Evolutionary conservation across 1,140 invertebrate genomes (phyloP).

Genomic region (Hylyphantes graminicola): DNA sequence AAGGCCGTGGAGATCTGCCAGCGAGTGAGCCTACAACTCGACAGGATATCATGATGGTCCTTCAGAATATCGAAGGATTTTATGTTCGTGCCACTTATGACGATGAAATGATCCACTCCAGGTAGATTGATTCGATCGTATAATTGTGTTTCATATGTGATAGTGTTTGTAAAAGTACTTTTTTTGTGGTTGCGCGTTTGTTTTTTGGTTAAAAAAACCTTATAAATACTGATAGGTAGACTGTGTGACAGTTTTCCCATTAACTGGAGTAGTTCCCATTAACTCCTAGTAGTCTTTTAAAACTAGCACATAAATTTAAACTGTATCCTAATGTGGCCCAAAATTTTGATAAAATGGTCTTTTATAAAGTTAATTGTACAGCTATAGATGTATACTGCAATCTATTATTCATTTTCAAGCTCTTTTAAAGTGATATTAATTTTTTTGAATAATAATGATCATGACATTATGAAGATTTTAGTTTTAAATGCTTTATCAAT

Average conservation of each 20-base stretch:
- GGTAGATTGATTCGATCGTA: conserved; percentile 64
- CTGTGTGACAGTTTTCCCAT: no score
- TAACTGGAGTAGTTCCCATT: no score
- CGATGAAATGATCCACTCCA: conserved; percentile 64
- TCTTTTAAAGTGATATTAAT: no score
- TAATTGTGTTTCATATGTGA: neutral
- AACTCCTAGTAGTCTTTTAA: no score
- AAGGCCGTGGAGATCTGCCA: conserved; percentile 67
- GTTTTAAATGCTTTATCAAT: neutral
- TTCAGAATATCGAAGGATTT: conserved; percentile 85
- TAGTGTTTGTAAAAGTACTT: neutral
- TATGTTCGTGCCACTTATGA: conserved; percentile 75
- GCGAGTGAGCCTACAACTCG: conserved; percentile 77
- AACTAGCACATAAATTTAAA: no score
- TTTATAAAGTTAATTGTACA: no score
- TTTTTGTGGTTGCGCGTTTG: neutral
- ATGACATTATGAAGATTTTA: neutral
- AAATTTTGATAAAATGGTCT: no score
- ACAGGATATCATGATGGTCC: conserved; percentile 92
- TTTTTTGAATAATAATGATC: no score
- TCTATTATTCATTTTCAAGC: neutral
- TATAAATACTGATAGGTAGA: no score
- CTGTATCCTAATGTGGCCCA: no score
- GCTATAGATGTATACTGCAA: neutral
- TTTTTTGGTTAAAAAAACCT: neutral